Evolutionary conservation across 1,140 invertebrate species (phyloP).

Genomic region (Diabrotica undecimpunctata): DNA sequence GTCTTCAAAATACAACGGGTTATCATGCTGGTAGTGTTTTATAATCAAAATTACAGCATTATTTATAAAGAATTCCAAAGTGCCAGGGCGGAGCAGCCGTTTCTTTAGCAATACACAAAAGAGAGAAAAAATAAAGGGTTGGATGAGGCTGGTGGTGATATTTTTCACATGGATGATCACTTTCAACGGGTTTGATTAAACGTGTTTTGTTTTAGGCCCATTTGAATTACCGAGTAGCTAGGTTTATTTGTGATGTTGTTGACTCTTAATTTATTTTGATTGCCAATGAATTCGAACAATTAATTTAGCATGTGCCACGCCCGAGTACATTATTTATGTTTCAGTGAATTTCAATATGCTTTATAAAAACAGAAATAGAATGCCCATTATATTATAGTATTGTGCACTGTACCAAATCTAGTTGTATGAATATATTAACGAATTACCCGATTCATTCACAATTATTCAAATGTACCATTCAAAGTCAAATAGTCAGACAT

Average conservation of each 20-base stretch:
- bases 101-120: not conserved
- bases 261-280: not conserved
- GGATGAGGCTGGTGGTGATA: not conserved
- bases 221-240: no score
- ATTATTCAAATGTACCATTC: no score
- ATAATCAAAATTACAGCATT: not conserved
- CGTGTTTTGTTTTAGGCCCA: not conserved
- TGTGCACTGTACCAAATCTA: no score
- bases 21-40: constrained; percentile 2
- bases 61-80: not conserved
- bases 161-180: not conserved
- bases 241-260: not conserved
- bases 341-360: not conserved
- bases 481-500: no score
- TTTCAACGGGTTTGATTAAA: not conserved
- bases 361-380: not conserved
- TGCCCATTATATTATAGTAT: no score
- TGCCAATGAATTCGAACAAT: not conserved
- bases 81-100: not conserved
- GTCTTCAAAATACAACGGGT: constrained; percentile 1
- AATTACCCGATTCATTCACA: no score
- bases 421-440: no score
- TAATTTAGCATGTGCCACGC: constrained; percentile 5
- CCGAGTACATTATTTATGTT: not conserved
- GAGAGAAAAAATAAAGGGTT: not conserved